Conservation (phyloP, 2,888 invertebrate genomes). For the Ryuthela nishihirai region DNA sequence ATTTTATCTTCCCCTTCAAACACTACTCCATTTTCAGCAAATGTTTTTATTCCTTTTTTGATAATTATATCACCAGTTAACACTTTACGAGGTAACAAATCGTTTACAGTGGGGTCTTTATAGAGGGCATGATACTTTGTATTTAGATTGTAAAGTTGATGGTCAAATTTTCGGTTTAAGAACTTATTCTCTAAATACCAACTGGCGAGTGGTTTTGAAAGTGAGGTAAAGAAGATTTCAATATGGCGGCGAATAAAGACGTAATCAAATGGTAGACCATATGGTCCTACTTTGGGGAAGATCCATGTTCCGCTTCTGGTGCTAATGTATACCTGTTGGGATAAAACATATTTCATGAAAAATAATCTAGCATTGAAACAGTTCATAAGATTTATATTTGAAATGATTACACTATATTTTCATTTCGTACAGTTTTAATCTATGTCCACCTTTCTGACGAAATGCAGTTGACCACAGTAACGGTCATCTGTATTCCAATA, state of each 20-base stretch:
- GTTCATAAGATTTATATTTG: too few relatives aligned
- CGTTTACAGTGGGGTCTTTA: slow-evolving; percentile 47
- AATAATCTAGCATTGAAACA: too few relatives aligned
- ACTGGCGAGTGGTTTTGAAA: not conserved
- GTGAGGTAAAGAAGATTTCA: not conserved
- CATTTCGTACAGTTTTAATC: too few relatives aligned
- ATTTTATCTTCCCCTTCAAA: slow-evolving; percentile 43
- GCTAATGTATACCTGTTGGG: slow-evolving; percentile 24
- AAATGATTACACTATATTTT: too few relatives aligned
- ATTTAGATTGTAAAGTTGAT: slow-evolving; percentile 49
- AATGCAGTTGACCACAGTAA: too few relatives aligned
- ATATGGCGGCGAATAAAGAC: slow-evolving; percentile 1
- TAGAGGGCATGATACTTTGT: slow-evolving; percentile 47
- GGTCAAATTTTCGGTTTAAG: slow-evolving; percentile 47
- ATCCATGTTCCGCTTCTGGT: slow-evolving; percentile 22
- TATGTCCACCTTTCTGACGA: too few relatives aligned
- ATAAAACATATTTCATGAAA: too few relatives aligned
- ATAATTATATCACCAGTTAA: slow-evolving; percentile 48
- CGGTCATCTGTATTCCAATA: too few relatives aligned
- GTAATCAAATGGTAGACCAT: slow-evolving; percentile 22
- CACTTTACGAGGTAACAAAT: slow-evolving; percentile 51
- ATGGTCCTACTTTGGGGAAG: slow-evolving; percentile 29
- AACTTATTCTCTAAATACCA: slow-evolving; percentile 16
- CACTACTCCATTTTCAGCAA: slow-evolving; percentile 44
- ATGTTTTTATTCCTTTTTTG: slow-evolving; percentile 46